Conservation (phyloP, 2,797 vertebrate genomes). For the Sebastes vulpes region DNA sequence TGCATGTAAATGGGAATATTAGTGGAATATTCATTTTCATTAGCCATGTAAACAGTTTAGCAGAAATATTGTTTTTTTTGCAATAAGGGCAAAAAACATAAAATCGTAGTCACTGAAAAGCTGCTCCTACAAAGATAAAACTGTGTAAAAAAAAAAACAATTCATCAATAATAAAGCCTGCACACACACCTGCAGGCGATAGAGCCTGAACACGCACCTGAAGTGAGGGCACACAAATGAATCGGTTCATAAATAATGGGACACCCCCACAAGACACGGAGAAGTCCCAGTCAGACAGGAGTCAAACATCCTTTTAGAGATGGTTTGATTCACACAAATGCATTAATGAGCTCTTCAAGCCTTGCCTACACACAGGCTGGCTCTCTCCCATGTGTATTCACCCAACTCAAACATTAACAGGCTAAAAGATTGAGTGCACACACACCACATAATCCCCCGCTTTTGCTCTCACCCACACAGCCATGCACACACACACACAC, state of each 20-base stretch:
- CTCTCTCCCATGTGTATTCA: constrained; percentile 64
- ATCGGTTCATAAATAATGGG: constrained; percentile 49
- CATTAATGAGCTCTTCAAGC: constrained; percentile 77
- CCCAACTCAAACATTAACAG: constrained; percentile 68
- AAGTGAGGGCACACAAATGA: not conserved
- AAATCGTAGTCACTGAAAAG: not conserved
- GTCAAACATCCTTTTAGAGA: constrained; percentile 72
- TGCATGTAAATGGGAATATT: not conserved
- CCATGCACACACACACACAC: not conserved
- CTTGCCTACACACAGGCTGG: constrained; percentile 62
- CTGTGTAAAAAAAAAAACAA: not conserved
- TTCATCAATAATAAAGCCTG: constrained; percentile 3
- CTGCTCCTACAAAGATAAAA: not conserved
- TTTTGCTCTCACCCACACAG: not conserved
- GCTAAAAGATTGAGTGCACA: constrained; percentile 59
- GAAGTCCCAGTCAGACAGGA: constrained; percentile 48
- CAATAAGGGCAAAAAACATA: not conserved
- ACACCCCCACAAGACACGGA: not conserved
- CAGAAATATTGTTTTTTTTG: not conserved
- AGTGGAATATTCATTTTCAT: too few species aligned
- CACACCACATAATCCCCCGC: not conserved
- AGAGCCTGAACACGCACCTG: not conserved
- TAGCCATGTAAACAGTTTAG: not conserved
- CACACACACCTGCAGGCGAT: not conserved
- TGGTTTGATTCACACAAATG: constrained; percentile 70